Evolutionary conservation across 1,140 invertebrate genomes (phyloP), one percentile per base, ranked within the genome.

Genomic region (Nasonia vitripennis): DNA sequence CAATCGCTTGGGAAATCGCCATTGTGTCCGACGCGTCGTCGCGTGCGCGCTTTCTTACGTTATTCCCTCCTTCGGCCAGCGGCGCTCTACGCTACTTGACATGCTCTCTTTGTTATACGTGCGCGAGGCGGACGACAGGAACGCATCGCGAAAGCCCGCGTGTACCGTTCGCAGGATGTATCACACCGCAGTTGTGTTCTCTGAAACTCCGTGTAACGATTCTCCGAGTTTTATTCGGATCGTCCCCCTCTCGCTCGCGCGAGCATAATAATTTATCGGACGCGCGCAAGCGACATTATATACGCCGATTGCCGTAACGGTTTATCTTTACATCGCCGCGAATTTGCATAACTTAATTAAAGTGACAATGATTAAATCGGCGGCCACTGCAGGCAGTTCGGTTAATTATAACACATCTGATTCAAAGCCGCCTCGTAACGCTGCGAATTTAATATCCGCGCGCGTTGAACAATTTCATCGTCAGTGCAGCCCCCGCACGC

Each of bases 261-360:
- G 10, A 62, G 14, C 3, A n/a, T n/a, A n/a, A 62, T n/a, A 62
- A 62, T 62, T 20, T n/a, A 62, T 62, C 20, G 20, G 20, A 27
- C 27, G 27, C 27, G 27, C 27, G 27, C 27, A 62, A 7, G 10
- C 0, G 41, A 45, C 41, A 45, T 45, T 45, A 27, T 27, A 27
- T 27, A 45, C 10, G 41, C 10, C 0, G 9, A 1, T 10, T 45
- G 41, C 41, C 9, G 41, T 45, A 45, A 62, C 55, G 20, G 55
- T 62, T 62, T 62, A 62, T 67, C 17, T 79, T 67, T 79, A 41
- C 5, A 68, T 23, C 31, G 17, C 41, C 17, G 31, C 3, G n/a
- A 71, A 82, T 82, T 74, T 82, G 31, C 71, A 82, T 75, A 75
- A 62, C 48, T 41, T 75, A 41, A 82, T 82, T 75, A 75, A 81